Base-by-base conservation (phyloP, 2,113 vertebrate genomes). In the Serinus canaria region DNA sequence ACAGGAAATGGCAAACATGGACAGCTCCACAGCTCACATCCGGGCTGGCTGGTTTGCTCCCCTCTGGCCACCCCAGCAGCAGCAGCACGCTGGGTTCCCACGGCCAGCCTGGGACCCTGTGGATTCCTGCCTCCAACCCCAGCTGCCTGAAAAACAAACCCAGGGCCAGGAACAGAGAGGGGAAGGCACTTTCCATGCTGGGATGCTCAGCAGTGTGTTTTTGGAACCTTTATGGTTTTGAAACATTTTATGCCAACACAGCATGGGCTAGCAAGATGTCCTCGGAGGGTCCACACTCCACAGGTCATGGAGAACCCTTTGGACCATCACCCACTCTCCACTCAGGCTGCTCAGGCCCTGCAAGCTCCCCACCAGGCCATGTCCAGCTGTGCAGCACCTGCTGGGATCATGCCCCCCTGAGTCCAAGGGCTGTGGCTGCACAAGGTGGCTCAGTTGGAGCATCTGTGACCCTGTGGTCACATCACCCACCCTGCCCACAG, bases 271-370 rank as follows among this genome's bases (percentile, higher is more conserved):
- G n/a, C 2, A 2, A 52, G 49, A 4, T 37, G 33, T 83, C 16
- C 30, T 1, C 2, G 46, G 31, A 55, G 1, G 3, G 44, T 18
- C 18, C 43, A 11, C 0, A 2, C 23, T 7, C 4, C 41, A 25
- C 10, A 52, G 47, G 23, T 35, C 33, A 66, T 3, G 1, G 1
- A 43, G 27, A 25, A 47, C 9, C 50, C 23, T 62, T 35, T 46
- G 74, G 63, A 66, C 31, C 3, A 3, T 62, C 74, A 56, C 30
- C 17, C 28, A 24, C 6, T 37, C 0, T 2, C 37, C 46, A n/a
- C 41, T 53, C 1, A 4, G 31, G 62, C 47, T 60, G 44, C 62
- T 75, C 67, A 75, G n/a, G n/a, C 24, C 50, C 21, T n/a, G 24
- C 47, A 60, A 67, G 67, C 27, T 70, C 37, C 10, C 17, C 10